Evolutionary conservation across 2,888 invertebrate genomes (phyloP), one percentile per base, ranked within the genome.

Genomic region (Hypolimnas misippus): DNA sequence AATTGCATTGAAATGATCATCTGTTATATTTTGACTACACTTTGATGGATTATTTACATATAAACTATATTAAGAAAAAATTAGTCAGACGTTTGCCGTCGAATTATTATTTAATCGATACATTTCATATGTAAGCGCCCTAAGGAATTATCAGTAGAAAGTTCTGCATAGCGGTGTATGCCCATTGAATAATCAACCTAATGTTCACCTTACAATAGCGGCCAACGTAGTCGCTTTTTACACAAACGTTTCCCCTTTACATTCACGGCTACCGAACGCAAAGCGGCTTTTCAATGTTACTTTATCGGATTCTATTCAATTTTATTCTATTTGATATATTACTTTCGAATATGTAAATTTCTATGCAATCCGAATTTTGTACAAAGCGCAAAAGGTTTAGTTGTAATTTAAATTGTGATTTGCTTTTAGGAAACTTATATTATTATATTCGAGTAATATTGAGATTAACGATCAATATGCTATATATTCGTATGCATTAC

Each of bases 251-350:
- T 63, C 63, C 58, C 61, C 56, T 53, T 44, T 62, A 62, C 57
- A 65, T 67, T 68, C 62, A 62, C 62, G 66, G 65, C 52, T 61
- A 60, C 58, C 63, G 42, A 42, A 70, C 56, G 67, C 33, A 66
- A 65, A 68, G 66, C 67, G 65, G 68, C 66, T 66, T 66, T 69
- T 57, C 68, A 68, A 42, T 65, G 56, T 63, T 63, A 70, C 66
- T 70, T 68, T 71, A 68, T 68, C 67, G 63, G 61, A 62, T 64
- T 54, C 63, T 64, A 66, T 66, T 67, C 65, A 55, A 65, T 70
- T 70, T 68, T 63, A 70, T 67, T 66, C 65, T 65, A 55, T 68
- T 66, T 70, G 63, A 55, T 55, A 63, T 54, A 63, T 63, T 51
- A 58, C 55, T 44, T 8, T 33, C 19, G 33, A 17, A 25, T 51